Base-by-base conservation (phyloP, 2,113 vertebrate species). In the Irena cyanogastra region DNA sequence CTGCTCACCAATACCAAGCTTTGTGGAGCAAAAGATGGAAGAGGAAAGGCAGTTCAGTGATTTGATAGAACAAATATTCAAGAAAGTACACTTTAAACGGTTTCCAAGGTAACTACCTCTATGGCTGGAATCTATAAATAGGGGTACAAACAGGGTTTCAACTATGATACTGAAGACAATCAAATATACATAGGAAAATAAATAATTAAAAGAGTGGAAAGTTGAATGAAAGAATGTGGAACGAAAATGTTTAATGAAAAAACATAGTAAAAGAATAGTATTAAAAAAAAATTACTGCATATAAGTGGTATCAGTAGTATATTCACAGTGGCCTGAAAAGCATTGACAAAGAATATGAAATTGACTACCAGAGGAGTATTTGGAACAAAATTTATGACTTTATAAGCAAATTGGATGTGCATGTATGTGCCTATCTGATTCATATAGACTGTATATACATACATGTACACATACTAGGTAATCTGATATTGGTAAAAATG, bases 21-120 rank as follows among this genome's bases (percentile, higher is more conserved):
- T 66, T 78, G 60, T 76, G 35, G 87, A 95, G 30, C 52, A 78
- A 23, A 35, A 90, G 41, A 87, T 86, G 28, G 94, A 94, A 78
- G 42, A 85, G 12, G 17, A 95, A 95, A 61, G 63, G 52, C 23
- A 91, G 30, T 74, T 94, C 83, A 92, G 75, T 53, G 33, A 96
- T 91, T 83, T 86, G 47, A 94, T 52, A 65, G 88, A 96, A 86
- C 64, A 94, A 96, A 95, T 45, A 95, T 44, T 64, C 86, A 91
- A 95, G 74, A 97, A 90, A 42, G 95, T 78, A 33, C 23, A 82
- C 30, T 97, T 97, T 81, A 96, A 94, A 95, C 47, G 95, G 95
- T 97, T 97, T 97, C 95, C 96, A 97, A 96, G 94, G 94, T 94
- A 97, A 98, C 89, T 90, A 76, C 6, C n/a, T 95, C 50, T 85